Evolutionary conservation across 2,113 vertebrate species (phyloP), one percentile per base, ranked within the genome.

Genomic region (Aspidoscelis tigris): DNA sequence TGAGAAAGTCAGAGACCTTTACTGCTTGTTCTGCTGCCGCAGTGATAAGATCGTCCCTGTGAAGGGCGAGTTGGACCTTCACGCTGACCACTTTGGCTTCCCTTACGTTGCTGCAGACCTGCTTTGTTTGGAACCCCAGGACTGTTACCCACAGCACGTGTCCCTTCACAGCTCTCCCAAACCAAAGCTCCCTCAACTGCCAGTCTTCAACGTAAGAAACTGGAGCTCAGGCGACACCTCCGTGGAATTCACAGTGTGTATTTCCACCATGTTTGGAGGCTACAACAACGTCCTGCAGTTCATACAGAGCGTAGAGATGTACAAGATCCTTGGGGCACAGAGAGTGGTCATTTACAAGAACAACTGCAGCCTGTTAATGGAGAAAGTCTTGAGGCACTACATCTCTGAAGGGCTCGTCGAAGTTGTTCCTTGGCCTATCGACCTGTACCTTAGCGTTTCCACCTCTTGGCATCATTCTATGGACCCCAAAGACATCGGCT

Each of bases 231-330:
- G 88, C 43, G 3, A 78, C 12, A 90, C 92, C 41, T 76, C 88
- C 24, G 88, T 91, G 14, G 92, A 96, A 80, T 96, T 98, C 86
- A 97, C 96, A 0, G 86, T 97, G 5, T 98, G 97, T 78, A 93
- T 97, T 80, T 97, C 97, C 41, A 88, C 80, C 69, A 93, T 97
- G 87, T 97, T 96, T 89, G 96, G 92, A 3, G 81, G 89, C 12
- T 97, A 95, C 85, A 96, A 96, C 84, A 98, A 97, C 0, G 92
- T 96, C 70, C 93, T 97, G 83, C 96, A 97, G 89, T 95, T 95
- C 74, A 94, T 95, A 73, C 96, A 97, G 89, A 92, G 90, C 11
- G 88, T 96, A 82, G 97, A 97, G 89, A 96, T 96, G 94, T 97
- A 97, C 92, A 97, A 94, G 93, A 87, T 97, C 82, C 93, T 97